Conservation (phyloP, 64 coral and sea anemone species). For the Dendrophyllia cribrosa region DNA sequence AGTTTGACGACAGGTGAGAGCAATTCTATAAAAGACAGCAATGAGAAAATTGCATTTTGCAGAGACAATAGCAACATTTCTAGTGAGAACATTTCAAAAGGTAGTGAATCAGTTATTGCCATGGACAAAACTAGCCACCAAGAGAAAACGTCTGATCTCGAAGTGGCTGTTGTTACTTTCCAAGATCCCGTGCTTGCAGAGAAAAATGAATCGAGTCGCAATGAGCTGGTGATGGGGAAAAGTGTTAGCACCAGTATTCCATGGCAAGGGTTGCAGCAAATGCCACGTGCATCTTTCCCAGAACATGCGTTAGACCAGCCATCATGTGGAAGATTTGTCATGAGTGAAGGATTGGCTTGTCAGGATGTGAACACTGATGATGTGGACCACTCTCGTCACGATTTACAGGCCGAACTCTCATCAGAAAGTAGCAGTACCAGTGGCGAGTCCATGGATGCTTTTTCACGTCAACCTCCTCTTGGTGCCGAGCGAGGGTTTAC, state of each 20-base stretch:
- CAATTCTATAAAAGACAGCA: not conserved
- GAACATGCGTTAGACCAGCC: not conserved
- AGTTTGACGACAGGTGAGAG: not conserved
- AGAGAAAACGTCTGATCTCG: no score
- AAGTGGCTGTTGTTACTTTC: no score
- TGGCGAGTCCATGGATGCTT: not conserved
- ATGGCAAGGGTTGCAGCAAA: slow-evolving; percentile 5
- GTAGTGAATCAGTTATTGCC: no score
- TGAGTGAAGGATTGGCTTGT: slow-evolving; percentile 7
- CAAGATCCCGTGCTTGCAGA: no score
- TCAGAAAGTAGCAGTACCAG: slow-evolving; percentile 42
- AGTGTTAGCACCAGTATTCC: not conserved
- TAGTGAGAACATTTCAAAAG: no score
- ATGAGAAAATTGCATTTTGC: not conserved
- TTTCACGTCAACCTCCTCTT: slow-evolving; percentile 22
- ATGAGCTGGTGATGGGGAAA: not conserved
- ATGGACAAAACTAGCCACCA: no score
- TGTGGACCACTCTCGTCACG: not conserved
- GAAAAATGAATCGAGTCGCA: not conserved
- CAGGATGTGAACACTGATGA: not conserved
- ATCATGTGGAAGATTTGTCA: not conserved
- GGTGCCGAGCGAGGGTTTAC: slow-evolving; percentile 25
- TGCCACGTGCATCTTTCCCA: not conserved
- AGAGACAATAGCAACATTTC: not conserved
- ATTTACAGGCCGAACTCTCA: slow-evolving; percentile 26